phyloP scores from a whole-genome alignment of 2,888 invertebrate species.

The Crepidodera aurea region DNA sequence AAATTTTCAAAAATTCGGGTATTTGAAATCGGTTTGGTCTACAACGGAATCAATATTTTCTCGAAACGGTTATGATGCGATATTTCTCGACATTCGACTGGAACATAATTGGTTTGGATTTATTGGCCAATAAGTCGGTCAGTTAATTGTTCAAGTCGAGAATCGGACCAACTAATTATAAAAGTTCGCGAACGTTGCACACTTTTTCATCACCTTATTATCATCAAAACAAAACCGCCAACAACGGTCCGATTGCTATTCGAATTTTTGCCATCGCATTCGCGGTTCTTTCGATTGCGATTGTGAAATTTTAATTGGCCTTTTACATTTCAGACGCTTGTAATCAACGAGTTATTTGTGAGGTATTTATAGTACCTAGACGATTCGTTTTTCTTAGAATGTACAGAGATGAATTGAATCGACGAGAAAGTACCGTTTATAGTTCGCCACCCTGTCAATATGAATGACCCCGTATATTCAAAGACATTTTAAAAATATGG shows the following conservation, averaged over 20 bases:
- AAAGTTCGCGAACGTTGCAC: slow-evolving; percentile 10
- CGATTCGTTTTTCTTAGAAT: no score
- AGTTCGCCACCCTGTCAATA: no score
- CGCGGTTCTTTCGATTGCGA: background rate
- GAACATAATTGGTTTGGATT: slow-evolving; percentile 19
- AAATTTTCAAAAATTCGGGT: no score
- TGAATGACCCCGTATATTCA: no score
- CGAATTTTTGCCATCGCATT: background rate
- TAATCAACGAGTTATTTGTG: background rate
- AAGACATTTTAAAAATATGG: no score
- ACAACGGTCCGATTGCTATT: background rate
- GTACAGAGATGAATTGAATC: no score
- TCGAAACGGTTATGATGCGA: background rate
- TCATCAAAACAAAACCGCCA: slow-evolving; percentile 26
- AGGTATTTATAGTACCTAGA: no score
- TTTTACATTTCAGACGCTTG: background rate
- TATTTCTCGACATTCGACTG: slow-evolving; percentile 6
- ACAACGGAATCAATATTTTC: no score
- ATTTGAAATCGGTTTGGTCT: no score
- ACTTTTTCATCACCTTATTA: slow-evolving; percentile 17
- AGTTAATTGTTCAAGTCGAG: slow-evolving; percentile 20
- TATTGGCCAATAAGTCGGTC: slow-evolving; percentile 22
- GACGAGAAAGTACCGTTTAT: no score
- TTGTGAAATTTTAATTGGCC: slow-evolving; percentile 2
- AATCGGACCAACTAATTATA: slow-evolving; percentile 23